Base-by-base conservation (phyloP, 2,113 vertebrate genomes). In the Murina feae region DNA sequence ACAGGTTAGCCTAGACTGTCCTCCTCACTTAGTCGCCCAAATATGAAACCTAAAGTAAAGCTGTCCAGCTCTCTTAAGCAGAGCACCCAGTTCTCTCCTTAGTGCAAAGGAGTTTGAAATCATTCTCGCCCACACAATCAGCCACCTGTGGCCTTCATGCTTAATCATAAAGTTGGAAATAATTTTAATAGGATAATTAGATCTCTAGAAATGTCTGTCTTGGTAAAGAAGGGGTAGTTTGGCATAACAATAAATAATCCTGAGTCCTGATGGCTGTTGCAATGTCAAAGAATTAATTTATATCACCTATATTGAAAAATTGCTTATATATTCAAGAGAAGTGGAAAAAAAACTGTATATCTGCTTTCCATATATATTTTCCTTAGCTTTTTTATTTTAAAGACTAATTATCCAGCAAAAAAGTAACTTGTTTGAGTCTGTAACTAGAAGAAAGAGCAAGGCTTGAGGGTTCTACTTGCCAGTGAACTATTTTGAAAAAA, bases 381-480 rank as follows among this genome's bases (percentile, higher is more conserved):
- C 75, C 7, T 63, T 58, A 65, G 13, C 13, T 37, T 66, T 44
- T 30, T 86, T 20, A 25, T 37, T 58, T 44, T 13, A n/a, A 21
- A 10, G 65, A 83, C 25, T 87, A 82, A 37, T 3, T 86, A 23
- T 72, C 39, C 44, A 69, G 60, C 58, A 63, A 58, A 79, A 44
- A 69, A 75, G n/a, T 78, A 65, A 55, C 23, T 93, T 82, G 18
- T 74, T 87, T 83, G n/a, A 88, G 44, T 79, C 13, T 84, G 18
- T 17, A 91, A 82, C 76, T 91, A 83, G 49, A 65, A 83, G 58
- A 47, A 86, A 93, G 78, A 95, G 16, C 12, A 86, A 86, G n/a
- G 23, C n/a, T 65, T 75, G 78, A 66, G n/a, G 75, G 37, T 79
- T 68, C 6, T 60, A 42, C 23, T 90, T 65, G 35, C 63, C 13